A percentile compares a stretch with the other conserved stretches of the same genome.
phyloP scores from a whole-genome alignment of 2,113 vertebrate genomes.

The Nibea albiflora region DNA sequence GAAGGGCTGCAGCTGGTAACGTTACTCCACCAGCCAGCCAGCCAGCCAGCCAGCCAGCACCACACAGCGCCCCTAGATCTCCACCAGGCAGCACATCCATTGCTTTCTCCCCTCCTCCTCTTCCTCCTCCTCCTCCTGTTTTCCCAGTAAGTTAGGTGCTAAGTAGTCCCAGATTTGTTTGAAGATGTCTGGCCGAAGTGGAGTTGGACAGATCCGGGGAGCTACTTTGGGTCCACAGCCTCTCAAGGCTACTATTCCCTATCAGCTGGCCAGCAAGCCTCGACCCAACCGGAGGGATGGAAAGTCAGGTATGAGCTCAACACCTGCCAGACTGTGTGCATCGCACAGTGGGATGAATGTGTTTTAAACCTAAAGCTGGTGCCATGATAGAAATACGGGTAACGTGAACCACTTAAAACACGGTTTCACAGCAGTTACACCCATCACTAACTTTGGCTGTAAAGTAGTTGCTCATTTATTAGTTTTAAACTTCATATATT shows the following conservation, averaged over 20 bases:
- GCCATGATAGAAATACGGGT: not conserved
- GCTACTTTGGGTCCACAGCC: conserved; percentile 82
- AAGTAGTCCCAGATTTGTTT: conserved; percentile 1
- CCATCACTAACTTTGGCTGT: not conserved
- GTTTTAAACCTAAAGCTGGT: not conserved
- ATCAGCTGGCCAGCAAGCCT: conserved; percentile 85
- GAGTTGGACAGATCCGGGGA: conserved; percentile 61
- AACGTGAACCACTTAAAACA: not conserved
- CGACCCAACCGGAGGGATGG: conserved; percentile 74
- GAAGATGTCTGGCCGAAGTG: conserved; percentile 76
- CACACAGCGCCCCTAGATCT: conserved; percentile 57
- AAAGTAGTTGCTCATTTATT: not conserved
- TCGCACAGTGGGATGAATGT: not conserved
- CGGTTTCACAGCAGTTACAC: not conserved
- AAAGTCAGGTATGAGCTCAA: conserved; percentile 79
- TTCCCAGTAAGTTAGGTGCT: not conserved
- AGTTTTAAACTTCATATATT: conserved; percentile 1
- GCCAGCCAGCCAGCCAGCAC: conserved; percentile 30
- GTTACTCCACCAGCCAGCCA: conserved; percentile 30
- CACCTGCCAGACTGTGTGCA: conserved; percentile 33
- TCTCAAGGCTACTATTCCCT: conserved; percentile 88
- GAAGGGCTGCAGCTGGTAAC: conserved; percentile 64
- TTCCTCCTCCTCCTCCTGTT: not conserved
- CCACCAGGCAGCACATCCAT: conserved; percentile 32
- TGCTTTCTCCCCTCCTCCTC: not conserved